phyloP scores from a whole-genome alignment of 2,113 vertebrate genomes.

The Cyanoderma ruficeps region DNA sequence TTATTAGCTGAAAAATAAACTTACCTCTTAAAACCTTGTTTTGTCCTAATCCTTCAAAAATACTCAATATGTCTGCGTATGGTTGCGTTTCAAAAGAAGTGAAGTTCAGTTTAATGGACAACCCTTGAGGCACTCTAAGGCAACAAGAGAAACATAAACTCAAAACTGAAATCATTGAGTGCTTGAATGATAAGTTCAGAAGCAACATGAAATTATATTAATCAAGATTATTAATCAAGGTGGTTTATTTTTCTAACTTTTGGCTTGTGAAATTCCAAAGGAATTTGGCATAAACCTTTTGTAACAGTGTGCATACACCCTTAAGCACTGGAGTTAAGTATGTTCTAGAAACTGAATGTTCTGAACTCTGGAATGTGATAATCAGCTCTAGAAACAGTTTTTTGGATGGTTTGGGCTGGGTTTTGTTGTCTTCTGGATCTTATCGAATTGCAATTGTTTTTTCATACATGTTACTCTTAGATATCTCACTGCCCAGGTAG shows the following conservation, averaged over 20 bases:
- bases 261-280: not conserved
- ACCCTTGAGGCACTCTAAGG: constrained; percentile 68
- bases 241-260: not conserved
- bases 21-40: constrained; percentile 78
- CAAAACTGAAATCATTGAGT: not conserved
- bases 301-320: rapidly evolving
- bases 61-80: constrained; percentile 52
- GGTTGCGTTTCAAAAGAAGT: constrained; percentile 62
- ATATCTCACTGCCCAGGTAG: not conserved
- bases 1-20: not conserved
- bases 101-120: constrained; percentile 75
- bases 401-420: not conserved
- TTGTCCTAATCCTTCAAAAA: constrained; percentile 79
- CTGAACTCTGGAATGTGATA: not conserved
- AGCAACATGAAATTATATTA: not conserved
- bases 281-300: not conserved
- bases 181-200: not conserved
- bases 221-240: not conserved
- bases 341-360: not conserved
- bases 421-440: not conserved
- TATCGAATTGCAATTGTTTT: not conserved
- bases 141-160: constrained; percentile 11
- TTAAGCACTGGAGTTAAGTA: not conserved
- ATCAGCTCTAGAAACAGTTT: not conserved
- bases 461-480: not conserved